phyloP scores from a whole-genome alignment of 1,140 invertebrate genomes.

The Diplogasteroides magnus region DNA sequence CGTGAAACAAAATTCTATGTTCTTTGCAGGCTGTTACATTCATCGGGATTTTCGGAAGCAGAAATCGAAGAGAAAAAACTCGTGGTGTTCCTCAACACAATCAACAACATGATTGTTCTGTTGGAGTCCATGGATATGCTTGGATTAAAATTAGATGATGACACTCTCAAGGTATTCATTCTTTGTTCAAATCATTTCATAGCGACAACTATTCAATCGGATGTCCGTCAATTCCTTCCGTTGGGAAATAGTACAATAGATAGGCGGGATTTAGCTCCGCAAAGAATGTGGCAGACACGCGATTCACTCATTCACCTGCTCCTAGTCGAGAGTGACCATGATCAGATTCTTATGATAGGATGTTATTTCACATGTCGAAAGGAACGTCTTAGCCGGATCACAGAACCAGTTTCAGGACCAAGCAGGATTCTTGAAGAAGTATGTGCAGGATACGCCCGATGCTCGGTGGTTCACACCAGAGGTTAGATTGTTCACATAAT shows the following conservation, averaged over 20 bases:
- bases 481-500: background rate
- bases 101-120: constrained; percentile 21
- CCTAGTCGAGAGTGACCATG: no score
- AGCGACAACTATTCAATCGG: no score
- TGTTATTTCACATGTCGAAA: no score
- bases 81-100: constrained; percentile 24
- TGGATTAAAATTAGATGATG: constrained; percentile 18
- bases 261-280: no score
- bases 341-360: no score
- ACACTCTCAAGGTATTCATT: background rate
- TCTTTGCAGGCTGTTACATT: constrained; percentile 12
- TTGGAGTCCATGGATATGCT: constrained; percentile 17
- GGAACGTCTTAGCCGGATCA: no score
- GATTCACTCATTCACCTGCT: no score
- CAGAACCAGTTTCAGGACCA: background rate
- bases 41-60: constrained; percentile 26
- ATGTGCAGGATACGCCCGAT: background rate
- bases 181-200: background rate
- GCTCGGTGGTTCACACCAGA: background rate
- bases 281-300: no score
- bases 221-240: no score
- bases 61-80: constrained; percentile 25
- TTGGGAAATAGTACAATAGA: no score
- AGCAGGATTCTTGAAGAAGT: background rate
- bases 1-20: background rate